Conservation (phyloP, 1,140 invertebrate species). For the Neotoxoptera formosana region DNA sequence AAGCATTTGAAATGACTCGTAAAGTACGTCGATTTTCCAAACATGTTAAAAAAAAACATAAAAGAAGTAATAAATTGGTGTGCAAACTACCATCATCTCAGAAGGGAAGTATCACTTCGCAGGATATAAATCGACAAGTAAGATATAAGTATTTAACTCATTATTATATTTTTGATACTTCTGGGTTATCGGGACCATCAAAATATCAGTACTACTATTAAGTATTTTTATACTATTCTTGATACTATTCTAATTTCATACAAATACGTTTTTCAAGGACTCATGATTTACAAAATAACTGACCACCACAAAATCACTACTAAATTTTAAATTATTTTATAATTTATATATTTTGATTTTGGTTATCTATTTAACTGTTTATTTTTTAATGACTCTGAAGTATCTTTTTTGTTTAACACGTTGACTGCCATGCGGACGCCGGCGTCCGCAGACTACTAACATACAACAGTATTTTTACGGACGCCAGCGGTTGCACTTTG, state of each 20-base stretch:
- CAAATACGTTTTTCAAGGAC: too few relatives aligned
- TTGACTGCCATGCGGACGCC: too few relatives aligned
- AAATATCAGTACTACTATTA: neutral
- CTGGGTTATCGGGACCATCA: neutral
- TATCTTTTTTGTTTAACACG: neutral
- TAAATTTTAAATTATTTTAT: too few relatives aligned
- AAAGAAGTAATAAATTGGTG: slow-evolving; percentile 42
- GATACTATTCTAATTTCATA: too few relatives aligned
- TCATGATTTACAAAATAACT: too few relatives aligned
- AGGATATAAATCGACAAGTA: slow-evolving; percentile 53
- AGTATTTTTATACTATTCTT: too few relatives aligned
- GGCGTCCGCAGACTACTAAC: too few relatives aligned
- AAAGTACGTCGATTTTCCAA: slow-evolving; percentile 66
- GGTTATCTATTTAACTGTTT: too few relatives aligned
- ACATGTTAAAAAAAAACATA: slow-evolving; percentile 42
- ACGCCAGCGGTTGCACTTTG: too few relatives aligned
- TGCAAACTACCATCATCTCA: slow-evolving; percentile 36
- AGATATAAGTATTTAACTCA: neutral
- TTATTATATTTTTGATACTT: neutral
- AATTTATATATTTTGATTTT: too few relatives aligned
- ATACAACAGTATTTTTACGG: too few relatives aligned
- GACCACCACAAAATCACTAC: too few relatives aligned
- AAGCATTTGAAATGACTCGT: slow-evolving; percentile 80
- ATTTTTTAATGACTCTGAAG: neutral
- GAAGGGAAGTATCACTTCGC: slow-evolving; percentile 45